A percentile compares a stretch with the other conserved stretches of the same genome.
phyloP scores from a whole-genome alignment of 1,140 invertebrate species.

The Drosophila bocki region DNA sequence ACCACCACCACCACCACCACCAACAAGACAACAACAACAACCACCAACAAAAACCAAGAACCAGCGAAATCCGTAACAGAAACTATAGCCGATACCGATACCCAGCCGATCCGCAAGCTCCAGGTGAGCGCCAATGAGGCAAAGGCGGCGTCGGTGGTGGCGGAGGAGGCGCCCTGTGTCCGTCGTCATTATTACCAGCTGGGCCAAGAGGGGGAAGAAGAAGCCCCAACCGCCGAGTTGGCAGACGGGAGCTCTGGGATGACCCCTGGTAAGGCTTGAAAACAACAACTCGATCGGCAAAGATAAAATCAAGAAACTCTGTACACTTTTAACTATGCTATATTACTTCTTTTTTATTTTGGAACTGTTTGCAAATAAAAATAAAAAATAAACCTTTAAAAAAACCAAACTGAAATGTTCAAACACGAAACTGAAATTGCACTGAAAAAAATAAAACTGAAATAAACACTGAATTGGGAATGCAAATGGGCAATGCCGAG shows the following conservation, averaged over 20 bases:
- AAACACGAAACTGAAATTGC: constrained; percentile 36
- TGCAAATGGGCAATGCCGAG: constrained; percentile 14
- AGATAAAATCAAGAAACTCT: constrained; percentile 33
- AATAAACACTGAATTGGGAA: constrained; percentile 24
- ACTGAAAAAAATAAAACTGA: constrained; percentile 11
- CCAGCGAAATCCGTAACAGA: constrained; percentile 30
- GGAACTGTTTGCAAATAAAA: constrained; percentile 45
- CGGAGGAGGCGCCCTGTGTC: constrained; percentile 61
- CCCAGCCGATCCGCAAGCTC: constrained; percentile 38
- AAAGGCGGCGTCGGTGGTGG: constrained; percentile 8
- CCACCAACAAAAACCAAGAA: constrained; percentile 26
- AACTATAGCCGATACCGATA: constrained; percentile 23
- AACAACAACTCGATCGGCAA: constrained; percentile 20
- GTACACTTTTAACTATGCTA: constrained; percentile 49
- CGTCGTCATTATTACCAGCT: constrained; percentile 72
- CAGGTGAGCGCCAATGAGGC: constrained; percentile 65
- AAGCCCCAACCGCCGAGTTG: neutral
- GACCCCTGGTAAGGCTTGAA: constrained; percentile 48
- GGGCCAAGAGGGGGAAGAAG: constrained; percentile 47
- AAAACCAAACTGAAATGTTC: constrained; percentile 24
- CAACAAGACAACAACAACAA: constrained; percentile 19
- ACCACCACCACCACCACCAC: constrained; percentile 44
- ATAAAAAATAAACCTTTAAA: constrained; percentile 19
- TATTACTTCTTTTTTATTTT: constrained; percentile 27
- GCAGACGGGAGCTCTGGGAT: constrained; percentile 14